Percentiles rank a stretch among this genome's conserved stretches.
Conservation (phyloP, 2,113 vertebrate genomes). For the Thomomys bottae region DNA sequence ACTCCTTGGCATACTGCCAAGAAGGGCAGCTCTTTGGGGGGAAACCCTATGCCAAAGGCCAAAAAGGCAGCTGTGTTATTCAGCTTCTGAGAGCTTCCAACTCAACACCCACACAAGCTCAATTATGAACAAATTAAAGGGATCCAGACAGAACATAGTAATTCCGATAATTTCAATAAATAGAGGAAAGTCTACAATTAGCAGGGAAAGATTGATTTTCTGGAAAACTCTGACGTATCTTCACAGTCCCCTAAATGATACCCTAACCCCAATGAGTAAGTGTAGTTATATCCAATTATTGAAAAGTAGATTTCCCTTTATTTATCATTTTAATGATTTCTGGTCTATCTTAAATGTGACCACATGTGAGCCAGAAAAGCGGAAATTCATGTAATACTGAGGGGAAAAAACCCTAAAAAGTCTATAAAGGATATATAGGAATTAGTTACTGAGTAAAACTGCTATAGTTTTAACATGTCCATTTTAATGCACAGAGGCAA, state of each 20-base stretch:
- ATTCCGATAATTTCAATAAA: conserved; percentile 82
- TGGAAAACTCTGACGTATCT: conserved; percentile 70
- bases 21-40: conserved; percentile 77
- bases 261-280: conserved; percentile 69
- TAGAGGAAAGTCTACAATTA: conserved; percentile 81
- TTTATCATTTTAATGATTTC: conserved; percentile 64
- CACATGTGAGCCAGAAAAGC: conserved; percentile 34
- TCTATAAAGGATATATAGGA: background rate
- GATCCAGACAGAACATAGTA: conserved; percentile 79
- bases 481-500: background rate
- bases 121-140: conserved; percentile 83
- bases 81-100: conserved; percentile 76
- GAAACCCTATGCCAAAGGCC: conserved; percentile 78
- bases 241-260: conserved; percentile 58
- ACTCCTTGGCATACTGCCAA: conserved; percentile 74
- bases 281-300: conserved; percentile 69
- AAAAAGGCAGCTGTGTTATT: conserved; percentile 81
- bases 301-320: conserved; percentile 68
- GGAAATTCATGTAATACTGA: background rate
- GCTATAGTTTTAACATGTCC: background rate
- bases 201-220: conserved; percentile 75
- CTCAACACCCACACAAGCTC: conserved; percentile 81
- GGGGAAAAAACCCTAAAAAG: background rate
- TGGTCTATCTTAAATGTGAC: conserved; percentile 61
- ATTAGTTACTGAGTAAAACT: conserved; percentile 13